These are phyloP conservation scores for Acrocyrtus sp. DNA, from an alignment of 2,888 invertebrate genomes.

Conservation along the genomic window DNA sequence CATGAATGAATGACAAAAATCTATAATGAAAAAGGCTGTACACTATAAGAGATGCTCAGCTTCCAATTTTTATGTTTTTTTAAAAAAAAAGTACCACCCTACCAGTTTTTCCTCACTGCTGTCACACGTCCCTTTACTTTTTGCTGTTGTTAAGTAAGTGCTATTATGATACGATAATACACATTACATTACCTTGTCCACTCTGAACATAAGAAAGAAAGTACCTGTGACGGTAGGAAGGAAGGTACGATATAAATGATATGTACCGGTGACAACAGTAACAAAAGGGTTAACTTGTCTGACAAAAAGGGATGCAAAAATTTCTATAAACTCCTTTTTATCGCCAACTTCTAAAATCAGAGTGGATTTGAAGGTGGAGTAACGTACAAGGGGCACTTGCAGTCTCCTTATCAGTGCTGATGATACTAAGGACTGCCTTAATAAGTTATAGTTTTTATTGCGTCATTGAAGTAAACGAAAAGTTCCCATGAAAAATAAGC, in stretches of 20 bases:
- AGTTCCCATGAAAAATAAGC: constrained; percentile 27
- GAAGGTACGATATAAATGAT: background rate
- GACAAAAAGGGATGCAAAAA: no score
- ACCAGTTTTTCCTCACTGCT: no score
- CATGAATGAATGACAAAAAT: background rate
- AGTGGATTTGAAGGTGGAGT: constrained; percentile 41
- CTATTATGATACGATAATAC: background rate
- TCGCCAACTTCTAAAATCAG: no score
- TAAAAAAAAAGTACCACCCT: no score
- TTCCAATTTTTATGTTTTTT: no score
- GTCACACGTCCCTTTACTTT: no score
- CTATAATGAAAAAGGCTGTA: no score
- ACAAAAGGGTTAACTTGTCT: no score
- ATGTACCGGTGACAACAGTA: background rate
- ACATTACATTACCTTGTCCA: constrained; percentile 2
- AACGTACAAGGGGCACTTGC: constrained; percentile 13
- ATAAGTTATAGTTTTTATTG: background rate
- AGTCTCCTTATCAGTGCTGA: background rate
- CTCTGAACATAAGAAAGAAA: background rate
- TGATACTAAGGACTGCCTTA: background rate
- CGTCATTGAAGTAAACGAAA: constrained; percentile 31
- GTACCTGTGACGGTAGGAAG: background rate
- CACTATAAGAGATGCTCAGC: no score
- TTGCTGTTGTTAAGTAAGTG: no score
- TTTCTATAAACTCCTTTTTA: no score